phyloP scores from a whole-genome alignment of 2,797 vertebrate species.

The Cryptoprocta ferox region DNA sequence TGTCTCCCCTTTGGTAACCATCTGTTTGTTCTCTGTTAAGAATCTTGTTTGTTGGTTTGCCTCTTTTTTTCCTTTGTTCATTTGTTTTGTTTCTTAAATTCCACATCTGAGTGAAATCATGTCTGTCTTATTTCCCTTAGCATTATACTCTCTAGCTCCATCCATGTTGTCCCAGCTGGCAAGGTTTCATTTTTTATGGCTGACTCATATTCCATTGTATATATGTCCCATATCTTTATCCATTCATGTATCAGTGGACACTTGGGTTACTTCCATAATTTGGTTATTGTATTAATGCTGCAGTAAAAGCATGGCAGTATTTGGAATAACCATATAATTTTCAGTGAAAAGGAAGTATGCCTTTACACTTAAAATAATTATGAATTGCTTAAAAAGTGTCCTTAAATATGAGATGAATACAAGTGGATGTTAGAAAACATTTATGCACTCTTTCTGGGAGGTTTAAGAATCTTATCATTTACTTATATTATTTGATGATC shows the following conservation, averaged over 20 bases:
- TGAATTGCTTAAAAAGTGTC: background rate
- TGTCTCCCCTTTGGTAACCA: background rate
- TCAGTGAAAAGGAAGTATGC: background rate
- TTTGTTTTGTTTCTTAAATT: background rate
- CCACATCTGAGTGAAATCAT: background rate
- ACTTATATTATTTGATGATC: background rate
- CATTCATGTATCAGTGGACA: background rate
- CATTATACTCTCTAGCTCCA: background rate
- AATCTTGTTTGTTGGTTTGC: background rate
- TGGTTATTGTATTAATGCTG: background rate
- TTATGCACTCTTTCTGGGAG: background rate
- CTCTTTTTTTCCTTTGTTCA: background rate
- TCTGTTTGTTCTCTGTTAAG: background rate
- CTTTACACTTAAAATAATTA: conserved; percentile 57
- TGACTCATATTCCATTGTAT: background rate
- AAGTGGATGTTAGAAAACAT: background rate
- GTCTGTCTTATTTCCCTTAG: background rate
- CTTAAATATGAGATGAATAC: background rate
- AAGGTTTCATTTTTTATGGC: background rate
- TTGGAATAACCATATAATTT: background rate
- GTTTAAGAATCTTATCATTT: background rate
- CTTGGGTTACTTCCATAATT: background rate
- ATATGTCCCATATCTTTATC: background rate
- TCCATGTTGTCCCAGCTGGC: background rate
- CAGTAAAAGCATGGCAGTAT: background rate